phyloP scores from a whole-genome alignment of 2,888 invertebrate species.

The Drosophila gaucha region DNA sequence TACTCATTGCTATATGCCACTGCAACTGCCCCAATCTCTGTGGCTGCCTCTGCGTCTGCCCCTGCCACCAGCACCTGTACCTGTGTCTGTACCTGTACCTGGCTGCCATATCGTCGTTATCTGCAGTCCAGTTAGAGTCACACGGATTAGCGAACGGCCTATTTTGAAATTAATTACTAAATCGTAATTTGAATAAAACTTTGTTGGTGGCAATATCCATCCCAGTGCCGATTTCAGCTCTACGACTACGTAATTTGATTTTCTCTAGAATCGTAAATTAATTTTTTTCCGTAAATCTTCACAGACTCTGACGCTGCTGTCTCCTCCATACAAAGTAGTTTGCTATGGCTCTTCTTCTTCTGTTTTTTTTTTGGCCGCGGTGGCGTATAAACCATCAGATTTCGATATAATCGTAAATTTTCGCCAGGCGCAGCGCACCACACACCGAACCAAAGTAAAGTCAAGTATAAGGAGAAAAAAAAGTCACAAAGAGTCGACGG shows the following conservation, averaged over 20 bases:
- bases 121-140: conserved; percentile 56
- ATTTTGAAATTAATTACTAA: conserved; percentile 75
- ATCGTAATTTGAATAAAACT: conserved; percentile 75
- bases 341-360: conserved; percentile 2
- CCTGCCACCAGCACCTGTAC: conserved; percentile 1
- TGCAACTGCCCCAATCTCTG: neutral
- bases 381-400: conserved; percentile 80
- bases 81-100: neutral
- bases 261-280: conserved; percentile 78
- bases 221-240: conserved; percentile 23
- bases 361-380: conserved; percentile 50
- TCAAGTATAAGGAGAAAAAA: conserved; percentile 40
- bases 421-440: conserved; percentile 66
- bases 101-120: conserved; percentile 7
- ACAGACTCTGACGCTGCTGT: conserved; percentile 28
- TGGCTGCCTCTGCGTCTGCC: conserved; percentile 5
- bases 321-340: conserved; percentile 70
- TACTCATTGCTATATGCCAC: conserved; percentile 12
- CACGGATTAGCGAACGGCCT: conserved; percentile 55
- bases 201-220: conserved; percentile 63
- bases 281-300: conserved; percentile 78
- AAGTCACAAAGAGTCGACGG: conserved; percentile 76
- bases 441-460: conserved; percentile 48
- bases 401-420: conserved; percentile 80
- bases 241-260: conserved; percentile 72